A percentile compares a stretch with the other conserved stretches of the same genome.
These are phyloP conservation scores for Agraylea sexmaculata DNA, from an alignment of 1,140 invertebrate species.

Conservation along the genomic window DNA sequence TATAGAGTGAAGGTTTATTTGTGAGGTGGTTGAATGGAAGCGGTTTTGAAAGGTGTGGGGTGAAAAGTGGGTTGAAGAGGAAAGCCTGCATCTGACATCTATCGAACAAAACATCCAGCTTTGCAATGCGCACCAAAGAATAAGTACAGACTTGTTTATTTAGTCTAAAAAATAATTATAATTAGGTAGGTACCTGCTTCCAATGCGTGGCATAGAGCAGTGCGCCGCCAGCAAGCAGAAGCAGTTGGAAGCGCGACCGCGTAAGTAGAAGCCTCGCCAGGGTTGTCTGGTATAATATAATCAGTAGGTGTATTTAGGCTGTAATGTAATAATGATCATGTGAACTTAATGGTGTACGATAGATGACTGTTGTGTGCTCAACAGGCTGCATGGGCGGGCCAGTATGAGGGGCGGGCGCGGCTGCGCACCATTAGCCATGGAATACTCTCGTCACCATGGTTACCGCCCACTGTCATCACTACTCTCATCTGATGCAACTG, in stretches of 20 bases:
- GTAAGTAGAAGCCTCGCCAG: neutral
- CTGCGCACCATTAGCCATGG: conserved; percentile 28
- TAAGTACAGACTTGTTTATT: too few species aligned
- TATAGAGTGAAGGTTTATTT: too few species aligned
- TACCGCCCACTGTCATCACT: conserved; percentile 25
- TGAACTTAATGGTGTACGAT: conserved; percentile 17
- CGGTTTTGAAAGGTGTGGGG: neutral
- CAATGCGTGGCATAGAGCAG: neutral
- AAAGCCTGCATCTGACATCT: conserved; percentile 18
- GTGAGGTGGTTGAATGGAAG: neutral
- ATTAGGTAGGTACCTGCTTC: neutral
- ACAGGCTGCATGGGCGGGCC: conserved; percentile 36
- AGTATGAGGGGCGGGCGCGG: conserved; percentile 22
- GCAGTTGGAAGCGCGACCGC: neutral
- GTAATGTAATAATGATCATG: conserved; percentile 22
- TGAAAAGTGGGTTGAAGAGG: conserved; percentile 6
- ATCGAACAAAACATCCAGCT: conserved; percentile 16
- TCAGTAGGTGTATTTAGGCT: conserved; percentile 15
- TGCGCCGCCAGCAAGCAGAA: neutral
- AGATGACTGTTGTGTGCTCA: conserved; percentile 25
- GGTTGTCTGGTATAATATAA: neutral
- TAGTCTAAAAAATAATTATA: too few species aligned
- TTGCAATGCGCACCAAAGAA: too few species aligned
- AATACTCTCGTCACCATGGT: conserved; percentile 29
- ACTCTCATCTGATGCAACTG: too few species aligned